phyloP scores from a whole-genome alignment of 2,888 invertebrate species.

The Morpho helenor region DNA sequence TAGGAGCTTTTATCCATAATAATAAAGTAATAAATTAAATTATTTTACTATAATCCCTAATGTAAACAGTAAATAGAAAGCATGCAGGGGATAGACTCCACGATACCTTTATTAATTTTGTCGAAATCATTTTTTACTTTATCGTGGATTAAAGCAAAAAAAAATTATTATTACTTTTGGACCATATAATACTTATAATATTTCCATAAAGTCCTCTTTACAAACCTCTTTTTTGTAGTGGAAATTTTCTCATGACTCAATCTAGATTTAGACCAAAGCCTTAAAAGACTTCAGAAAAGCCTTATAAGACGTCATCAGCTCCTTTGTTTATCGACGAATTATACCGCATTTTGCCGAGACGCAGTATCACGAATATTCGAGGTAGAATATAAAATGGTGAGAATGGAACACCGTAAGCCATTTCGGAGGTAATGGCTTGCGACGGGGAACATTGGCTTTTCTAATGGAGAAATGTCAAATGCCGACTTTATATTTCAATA shows the following conservation, averaged over 20 bases:
- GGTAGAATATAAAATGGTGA: slow-evolving; percentile 41
- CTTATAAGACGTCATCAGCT: slow-evolving; percentile 41
- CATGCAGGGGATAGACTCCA: too few relatives aligned
- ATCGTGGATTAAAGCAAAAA: too few relatives aligned
- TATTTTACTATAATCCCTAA: too few relatives aligned
- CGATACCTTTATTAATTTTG: too few relatives aligned
- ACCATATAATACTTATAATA: too few relatives aligned
- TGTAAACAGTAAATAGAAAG: too few relatives aligned
- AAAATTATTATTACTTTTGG: too few relatives aligned
- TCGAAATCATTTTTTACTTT: too few relatives aligned
- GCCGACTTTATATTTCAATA: too few relatives aligned
- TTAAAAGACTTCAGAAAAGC: slow-evolving; percentile 27
- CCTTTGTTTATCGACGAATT: slow-evolving; percentile 37
- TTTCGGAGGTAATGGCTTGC: slow-evolving; percentile 55
- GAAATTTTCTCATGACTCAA: slow-evolving; percentile 29
- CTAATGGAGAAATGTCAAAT: slow-evolving; percentile 52
- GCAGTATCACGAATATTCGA: slow-evolving; percentile 34
- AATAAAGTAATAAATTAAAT: too few relatives aligned
- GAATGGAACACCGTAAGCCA: slow-evolving; percentile 47
- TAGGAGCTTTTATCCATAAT: too few relatives aligned
- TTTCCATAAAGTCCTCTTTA: too few relatives aligned
- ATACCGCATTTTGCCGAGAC: slow-evolving; percentile 30
- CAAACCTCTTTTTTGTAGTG: slow-evolving; percentile 15
- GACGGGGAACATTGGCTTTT: slow-evolving; percentile 43
- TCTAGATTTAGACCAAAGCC: slow-evolving; percentile 45